A percentile compares a stretch with the other conserved stretches of the same genome.
These are phyloP conservation scores for Oostethus manadensis DNA, from an alignment of 2,113 vertebrate species.

Conservation along the genomic window DNA sequence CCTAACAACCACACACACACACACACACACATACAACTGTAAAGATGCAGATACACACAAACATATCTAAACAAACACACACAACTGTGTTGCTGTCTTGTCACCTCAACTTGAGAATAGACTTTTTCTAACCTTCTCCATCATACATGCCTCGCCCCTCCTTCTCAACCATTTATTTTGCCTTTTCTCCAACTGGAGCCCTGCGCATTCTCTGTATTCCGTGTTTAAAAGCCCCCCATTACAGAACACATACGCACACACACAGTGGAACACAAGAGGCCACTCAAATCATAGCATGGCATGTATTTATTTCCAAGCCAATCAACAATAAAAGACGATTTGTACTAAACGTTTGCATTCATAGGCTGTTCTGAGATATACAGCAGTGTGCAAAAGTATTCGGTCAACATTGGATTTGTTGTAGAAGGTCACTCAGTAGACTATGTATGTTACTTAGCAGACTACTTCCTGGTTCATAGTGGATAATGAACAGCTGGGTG, in stretches of 20 bases:
- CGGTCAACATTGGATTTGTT: neutral
- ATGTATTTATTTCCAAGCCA: conserved; percentile 50
- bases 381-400: neutral
- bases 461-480: neutral
- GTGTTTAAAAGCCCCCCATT: neutral
- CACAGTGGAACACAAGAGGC: conserved; percentile 18
- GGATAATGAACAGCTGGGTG: neutral
- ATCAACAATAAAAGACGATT: conserved; percentile 32
- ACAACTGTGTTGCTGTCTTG: too few relatives aligned
- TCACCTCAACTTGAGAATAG: neutral
- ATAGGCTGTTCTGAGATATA: neutral
- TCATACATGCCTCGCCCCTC: conserved; percentile 29
- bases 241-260: conserved; percentile 4
- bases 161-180: conserved; percentile 52
- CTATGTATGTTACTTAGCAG: neutral
- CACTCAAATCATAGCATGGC: conserved; percentile 20
- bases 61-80: conserved; percentile 51
- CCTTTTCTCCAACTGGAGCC: conserved; percentile 38
- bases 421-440: neutral
- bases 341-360: neutral
- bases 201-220: neutral
- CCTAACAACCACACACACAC: conserved; percentile 44
- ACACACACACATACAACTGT: conserved; percentile 13
- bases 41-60: conserved; percentile 32
- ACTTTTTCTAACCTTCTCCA: neutral